Conservation (phyloP, 2,797 vertebrate genomes). For the Notolepis coatsorum region DNA sequence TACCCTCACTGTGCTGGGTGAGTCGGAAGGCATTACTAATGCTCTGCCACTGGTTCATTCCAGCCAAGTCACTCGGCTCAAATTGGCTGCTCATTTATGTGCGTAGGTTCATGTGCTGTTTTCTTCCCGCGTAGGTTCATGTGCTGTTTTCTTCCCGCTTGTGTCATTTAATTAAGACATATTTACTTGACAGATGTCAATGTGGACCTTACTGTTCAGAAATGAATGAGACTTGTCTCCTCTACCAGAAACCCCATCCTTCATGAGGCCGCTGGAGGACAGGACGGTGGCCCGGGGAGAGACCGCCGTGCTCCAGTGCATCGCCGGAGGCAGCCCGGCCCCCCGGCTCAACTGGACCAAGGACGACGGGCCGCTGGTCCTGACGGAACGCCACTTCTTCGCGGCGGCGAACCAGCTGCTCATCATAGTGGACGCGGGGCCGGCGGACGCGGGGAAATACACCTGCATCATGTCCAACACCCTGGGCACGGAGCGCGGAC, state of each 20-base stretch:
- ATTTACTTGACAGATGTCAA: not conserved
- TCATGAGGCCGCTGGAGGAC: slow-evolving; percentile 91
- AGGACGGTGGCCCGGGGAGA: slow-evolving; percentile 93
- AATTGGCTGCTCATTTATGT: slow-evolving; percentile 28
- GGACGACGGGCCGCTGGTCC: slow-evolving; percentile 89
- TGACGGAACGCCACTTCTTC: slow-evolving; percentile 97
- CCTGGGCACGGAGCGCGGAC: slow-evolving; percentile 92
- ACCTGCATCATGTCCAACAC: slow-evolving; percentile 98
- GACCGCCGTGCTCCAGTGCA: slow-evolving; percentile 96
- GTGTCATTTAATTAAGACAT: slow-evolving; percentile 2
- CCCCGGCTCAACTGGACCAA: slow-evolving; percentile 98
- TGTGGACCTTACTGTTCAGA: slow-evolving; percentile 15
- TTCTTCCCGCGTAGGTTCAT: too few relatives aligned
- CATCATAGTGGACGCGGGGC: slow-evolving; percentile 93
- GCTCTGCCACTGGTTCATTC: slow-evolving; percentile 7
- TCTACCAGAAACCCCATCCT: slow-evolving; percentile 91
- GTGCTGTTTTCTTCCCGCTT: not conserved
- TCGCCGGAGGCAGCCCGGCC: slow-evolving; percentile 93
- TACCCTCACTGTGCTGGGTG: slow-evolving; percentile 94
- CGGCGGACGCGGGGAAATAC: slow-evolving; percentile 93
- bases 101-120: slow-evolving; percentile 21
- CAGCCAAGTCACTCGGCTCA: slow-evolving; percentile 18
- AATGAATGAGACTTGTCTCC: slow-evolving; percentile 8
- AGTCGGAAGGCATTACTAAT: slow-evolving; percentile 41
- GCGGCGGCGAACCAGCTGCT: slow-evolving; percentile 96